Evolutionary conservation across 2,113 vertebrate genomes (phyloP).

Genomic region (Cariama cristata): DNA sequence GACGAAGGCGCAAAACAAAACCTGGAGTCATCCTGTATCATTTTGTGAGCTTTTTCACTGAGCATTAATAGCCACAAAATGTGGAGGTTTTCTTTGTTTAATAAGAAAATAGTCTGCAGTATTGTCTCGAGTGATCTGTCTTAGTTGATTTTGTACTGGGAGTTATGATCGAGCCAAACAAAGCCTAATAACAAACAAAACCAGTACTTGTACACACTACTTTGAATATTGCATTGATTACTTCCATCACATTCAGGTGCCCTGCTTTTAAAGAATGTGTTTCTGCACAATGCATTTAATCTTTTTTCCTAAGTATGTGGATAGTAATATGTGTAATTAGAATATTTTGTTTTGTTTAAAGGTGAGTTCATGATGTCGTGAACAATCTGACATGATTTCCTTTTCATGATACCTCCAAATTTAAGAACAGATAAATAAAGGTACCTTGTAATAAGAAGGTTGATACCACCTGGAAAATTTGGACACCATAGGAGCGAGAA

Average conservation of each 20-base stretch:
- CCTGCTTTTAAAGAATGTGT: neutral
- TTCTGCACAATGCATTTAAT: neutral
- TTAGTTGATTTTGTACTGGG: neutral
- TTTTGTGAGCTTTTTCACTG: neutral
- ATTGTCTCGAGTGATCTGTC: neutral
- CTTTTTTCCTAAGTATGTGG: neutral
- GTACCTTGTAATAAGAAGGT: neutral
- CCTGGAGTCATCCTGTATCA: neutral
- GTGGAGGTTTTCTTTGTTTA: neutral
- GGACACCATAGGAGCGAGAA: neutral
- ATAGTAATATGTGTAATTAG: neutral
- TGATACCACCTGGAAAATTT: neutral
- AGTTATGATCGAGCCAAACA: neutral
- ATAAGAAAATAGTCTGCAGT: neutral
- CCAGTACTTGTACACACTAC: neutral
- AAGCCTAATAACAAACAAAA: neutral
- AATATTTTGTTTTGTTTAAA: neutral
- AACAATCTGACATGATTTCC: neutral
- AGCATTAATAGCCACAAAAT: neutral
- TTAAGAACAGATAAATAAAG: neutral
- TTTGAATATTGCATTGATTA: neutral
- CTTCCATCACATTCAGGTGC: neutral
- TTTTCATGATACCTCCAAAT: neutral
- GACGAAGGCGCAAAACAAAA: neutral
- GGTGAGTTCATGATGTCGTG: neutral